Percentiles rank a stretch among this genome's conserved stretches.
Conservation (phyloP, 2,888 invertebrate species). For the Oxycera nigricornis region DNA sequence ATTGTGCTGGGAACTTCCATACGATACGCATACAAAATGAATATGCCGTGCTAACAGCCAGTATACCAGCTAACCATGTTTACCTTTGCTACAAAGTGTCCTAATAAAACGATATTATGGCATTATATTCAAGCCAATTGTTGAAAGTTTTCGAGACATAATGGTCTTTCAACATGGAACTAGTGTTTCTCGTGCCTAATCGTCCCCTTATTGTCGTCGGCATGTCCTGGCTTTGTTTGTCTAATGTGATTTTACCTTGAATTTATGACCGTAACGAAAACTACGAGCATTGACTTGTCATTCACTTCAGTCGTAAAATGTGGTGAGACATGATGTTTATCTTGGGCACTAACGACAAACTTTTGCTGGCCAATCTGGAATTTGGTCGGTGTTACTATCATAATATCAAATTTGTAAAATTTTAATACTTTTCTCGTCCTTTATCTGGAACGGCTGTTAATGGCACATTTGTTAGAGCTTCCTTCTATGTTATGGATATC, state of each 20-base stretch:
- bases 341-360: background rate
- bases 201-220: slow-evolving; percentile 10
- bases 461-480: too few relatives aligned
- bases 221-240: slow-evolving; percentile 17
- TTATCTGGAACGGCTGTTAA: too few relatives aligned
- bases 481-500: too few relatives aligned
- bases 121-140: slow-evolving; percentile 45
- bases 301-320: slow-evolving; percentile 33
- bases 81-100: slow-evolving; percentile 44
- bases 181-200: background rate
- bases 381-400: too few relatives aligned
- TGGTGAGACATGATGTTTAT: slow-evolving; percentile 27
- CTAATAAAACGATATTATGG: slow-evolving; percentile 45
- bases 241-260: slow-evolving; percentile 33
- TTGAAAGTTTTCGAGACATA: slow-evolving; percentile 44
- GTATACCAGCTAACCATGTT: slow-evolving; percentile 43
- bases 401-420: too few relatives aligned
- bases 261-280: slow-evolving; percentile 29
- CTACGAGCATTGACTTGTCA: slow-evolving; percentile 37
- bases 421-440: too few relatives aligned
- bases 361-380: too few relatives aligned
- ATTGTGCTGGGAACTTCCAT: background rate
- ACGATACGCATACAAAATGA: background rate
- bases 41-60: slow-evolving; percentile 37
- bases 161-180: slow-evolving; percentile 44